A percentile compares a stretch with the other conserved stretches of the same genome.
These are phyloP conservation scores for Herpailurus yagouaroundi DNA, from an alignment of 2,113 vertebrate genomes.

Conservation along the genomic window DNA sequence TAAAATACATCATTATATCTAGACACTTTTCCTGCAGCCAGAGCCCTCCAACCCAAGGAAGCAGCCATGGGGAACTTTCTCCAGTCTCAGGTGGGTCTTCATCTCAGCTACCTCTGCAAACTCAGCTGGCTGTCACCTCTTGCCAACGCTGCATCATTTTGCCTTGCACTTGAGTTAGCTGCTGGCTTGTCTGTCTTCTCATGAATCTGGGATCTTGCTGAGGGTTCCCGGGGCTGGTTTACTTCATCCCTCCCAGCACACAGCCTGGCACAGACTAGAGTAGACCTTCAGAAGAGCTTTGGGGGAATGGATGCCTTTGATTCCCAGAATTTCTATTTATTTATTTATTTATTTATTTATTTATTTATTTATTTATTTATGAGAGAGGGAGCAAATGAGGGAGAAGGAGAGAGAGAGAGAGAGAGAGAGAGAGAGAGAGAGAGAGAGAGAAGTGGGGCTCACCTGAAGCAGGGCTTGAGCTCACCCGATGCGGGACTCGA, in stretches of 20 bases:
- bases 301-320: neutral
- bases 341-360: too few relatives aligned
- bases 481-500: too few relatives aligned
- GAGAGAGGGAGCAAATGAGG: too few relatives aligned
- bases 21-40: neutral
- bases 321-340: neutral
- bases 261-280: neutral
- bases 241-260: neutral
- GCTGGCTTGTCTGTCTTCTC: neutral
- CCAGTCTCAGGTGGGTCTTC: neutral
- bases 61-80: neutral
- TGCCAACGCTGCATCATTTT: neutral
- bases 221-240: neutral
- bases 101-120: neutral
- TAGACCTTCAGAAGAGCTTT: neutral
- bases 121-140: neutral
- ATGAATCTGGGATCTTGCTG: neutral
- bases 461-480: too few relatives aligned
- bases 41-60: neutral
- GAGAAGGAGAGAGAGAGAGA: too few relatives aligned
- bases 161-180: neutral
- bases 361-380: too few relatives aligned
- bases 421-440: too few relatives aligned
- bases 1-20: neutral
- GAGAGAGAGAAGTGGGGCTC: too few relatives aligned